Evolutionary conservation across 2,113 vertebrate genomes (phyloP), one percentile per base, ranked within the genome.

Genomic region (Microcebus jonahi): DNA sequence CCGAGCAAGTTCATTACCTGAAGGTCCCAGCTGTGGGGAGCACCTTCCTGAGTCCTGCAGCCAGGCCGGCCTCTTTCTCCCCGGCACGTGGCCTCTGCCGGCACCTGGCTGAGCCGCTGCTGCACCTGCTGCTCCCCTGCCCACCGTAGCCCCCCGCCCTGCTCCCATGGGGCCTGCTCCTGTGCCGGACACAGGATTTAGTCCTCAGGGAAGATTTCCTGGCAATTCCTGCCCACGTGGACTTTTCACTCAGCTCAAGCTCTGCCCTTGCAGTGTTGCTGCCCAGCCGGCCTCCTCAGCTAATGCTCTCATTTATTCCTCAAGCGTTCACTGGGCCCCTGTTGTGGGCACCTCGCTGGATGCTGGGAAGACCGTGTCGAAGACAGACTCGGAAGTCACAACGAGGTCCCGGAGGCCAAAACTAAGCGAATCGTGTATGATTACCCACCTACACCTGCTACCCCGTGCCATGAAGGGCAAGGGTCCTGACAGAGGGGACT

Each of bases 211-310:
- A 34, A 23, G 12, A 6, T 23, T 11, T 50, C 53, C 71, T 48
- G 36, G 45, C 36, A 9, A 34, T 21, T 42, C 36, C 68, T 55
- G 55, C 61, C 48, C 3, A 1, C 0, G 0, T 36, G 27, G 15
- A 13, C 1, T 15, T 23, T 3, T 25, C 48, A 8, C 21, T 50
- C 17, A 1, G 0, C 6, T 21, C 34, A 0, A 2, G 23, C 25
- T 25, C 53, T 13, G 4, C 8, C 27, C 21, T 39, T 34, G 10
- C 3, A 67, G 53, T 27, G 42, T 27, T 1, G 70, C 31, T 18
- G 36, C 79, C 36, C 48, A 5, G 0, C 2, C 2, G 39, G n/a
- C 23, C 77, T 36, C 67, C 5, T 13, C 4, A 11, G 57, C 11
- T 42, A 11, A 50, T 8, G 15, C 11, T 15, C 39, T 61, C 12